phyloP scores from a whole-genome alignment of 1,140 invertebrate genomes.

The Cecropterus lyciades region DNA sequence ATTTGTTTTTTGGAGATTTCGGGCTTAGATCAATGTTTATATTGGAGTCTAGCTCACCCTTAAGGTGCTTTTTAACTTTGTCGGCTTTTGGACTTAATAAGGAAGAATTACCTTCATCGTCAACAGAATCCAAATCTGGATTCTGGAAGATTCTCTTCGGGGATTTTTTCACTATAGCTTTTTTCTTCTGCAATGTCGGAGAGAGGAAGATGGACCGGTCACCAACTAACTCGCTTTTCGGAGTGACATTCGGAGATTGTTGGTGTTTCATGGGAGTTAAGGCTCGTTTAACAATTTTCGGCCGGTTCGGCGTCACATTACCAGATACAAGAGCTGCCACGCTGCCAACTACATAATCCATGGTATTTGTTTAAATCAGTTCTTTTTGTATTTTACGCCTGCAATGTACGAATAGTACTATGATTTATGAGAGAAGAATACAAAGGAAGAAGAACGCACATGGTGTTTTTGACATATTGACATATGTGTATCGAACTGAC shows the following conservation, averaged over 20 bases:
- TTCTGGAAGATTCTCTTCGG: slow-evolving; percentile 80
- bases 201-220: slow-evolving; percentile 76
- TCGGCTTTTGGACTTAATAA: slow-evolving; percentile 63
- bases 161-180: slow-evolving; percentile 75
- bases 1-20: slow-evolving; percentile 53
- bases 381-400: too few species aligned
- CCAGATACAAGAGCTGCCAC: slow-evolving; percentile 73
- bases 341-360: slow-evolving; percentile 78
- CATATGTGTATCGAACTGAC: too few species aligned
- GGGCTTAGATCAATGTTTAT: slow-evolving; percentile 34
- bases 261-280: slow-evolving; percentile 75
- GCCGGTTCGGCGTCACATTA: slow-evolving; percentile 74
- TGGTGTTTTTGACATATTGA: too few species aligned
- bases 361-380: slow-evolving; percentile 36
- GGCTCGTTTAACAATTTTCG: slow-evolving; percentile 63
- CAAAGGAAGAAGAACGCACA: too few species aligned
- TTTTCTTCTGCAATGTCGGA: slow-evolving; percentile 72
- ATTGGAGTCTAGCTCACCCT: slow-evolving; percentile 61
- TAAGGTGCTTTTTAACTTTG: slow-evolving; percentile 74
- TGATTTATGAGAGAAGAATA: too few species aligned
- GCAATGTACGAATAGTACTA: too few species aligned
- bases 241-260: slow-evolving; percentile 76
- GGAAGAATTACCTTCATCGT: slow-evolving; percentile 45
- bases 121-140: slow-evolving; percentile 59
- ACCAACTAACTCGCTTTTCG: slow-evolving; percentile 69